phyloP scores from a whole-genome alignment of 2,797 vertebrate species.

The Squalus acanthias region DNA sequence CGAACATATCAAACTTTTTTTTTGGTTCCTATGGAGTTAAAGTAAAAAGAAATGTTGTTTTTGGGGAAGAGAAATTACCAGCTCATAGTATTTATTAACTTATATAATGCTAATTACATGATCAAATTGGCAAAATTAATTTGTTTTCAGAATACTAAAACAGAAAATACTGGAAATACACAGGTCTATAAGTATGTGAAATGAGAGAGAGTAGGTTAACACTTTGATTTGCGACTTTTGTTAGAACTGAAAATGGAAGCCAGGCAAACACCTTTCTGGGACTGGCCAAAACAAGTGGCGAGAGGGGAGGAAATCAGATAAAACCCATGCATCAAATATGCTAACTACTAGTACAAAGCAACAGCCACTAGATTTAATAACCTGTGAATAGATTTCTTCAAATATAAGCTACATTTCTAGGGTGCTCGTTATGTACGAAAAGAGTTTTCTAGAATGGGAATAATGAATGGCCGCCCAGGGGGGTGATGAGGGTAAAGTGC shows the following conservation, averaged over 20 bases:
- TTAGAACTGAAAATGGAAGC: background rate
- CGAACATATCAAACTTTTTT: background rate
- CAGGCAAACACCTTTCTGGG: background rate
- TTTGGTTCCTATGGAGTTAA: background rate
- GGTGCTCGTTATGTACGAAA: too few species aligned
- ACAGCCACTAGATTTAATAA: background rate
- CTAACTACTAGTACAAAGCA: background rate
- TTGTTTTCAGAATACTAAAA: background rate
- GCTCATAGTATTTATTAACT: background rate
- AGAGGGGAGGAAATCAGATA: background rate
- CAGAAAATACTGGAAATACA: background rate
- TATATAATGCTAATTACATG: background rate
- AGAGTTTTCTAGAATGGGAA: too few species aligned
- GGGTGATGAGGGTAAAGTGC: too few species aligned
- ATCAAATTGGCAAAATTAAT: background rate
- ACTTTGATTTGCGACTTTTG: background rate
- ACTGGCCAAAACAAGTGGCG: background rate
- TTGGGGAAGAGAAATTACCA: background rate
- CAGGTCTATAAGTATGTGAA: background rate
- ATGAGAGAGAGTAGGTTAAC: background rate
- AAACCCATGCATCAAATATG: background rate
- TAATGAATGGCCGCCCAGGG: too few species aligned
- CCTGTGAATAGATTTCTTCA: background rate
- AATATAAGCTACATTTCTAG: background rate
- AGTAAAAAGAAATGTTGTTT: background rate